These are phyloP conservation scores for Psammodynastes pulverulentus DNA, from an alignment of 2,113 vertebrate genomes.

Conservation along the genomic window DNA sequence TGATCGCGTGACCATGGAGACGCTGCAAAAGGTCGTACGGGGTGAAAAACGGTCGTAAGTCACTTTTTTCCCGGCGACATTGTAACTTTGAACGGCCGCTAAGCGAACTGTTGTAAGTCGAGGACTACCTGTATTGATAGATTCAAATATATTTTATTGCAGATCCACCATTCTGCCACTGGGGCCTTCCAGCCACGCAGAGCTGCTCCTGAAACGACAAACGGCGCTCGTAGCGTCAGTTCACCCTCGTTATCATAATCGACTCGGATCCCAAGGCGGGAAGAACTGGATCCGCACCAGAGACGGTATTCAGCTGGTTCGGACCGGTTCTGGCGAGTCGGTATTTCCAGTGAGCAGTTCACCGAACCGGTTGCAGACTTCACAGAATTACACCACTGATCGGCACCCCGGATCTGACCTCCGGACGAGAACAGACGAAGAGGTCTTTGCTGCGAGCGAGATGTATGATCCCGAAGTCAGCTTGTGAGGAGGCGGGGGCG, in stretches of 20 bases:
- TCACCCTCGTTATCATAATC: not conserved
- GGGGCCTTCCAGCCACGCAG: not conserved
- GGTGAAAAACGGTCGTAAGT: not conserved
- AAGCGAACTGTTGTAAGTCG: not conserved
- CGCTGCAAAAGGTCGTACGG: too few species aligned
- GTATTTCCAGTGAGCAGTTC: too few species aligned
- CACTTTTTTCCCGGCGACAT: not conserved
- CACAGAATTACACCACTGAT: too few species aligned
- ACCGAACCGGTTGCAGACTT: too few species aligned
- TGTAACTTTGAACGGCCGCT: not conserved
- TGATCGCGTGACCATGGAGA: too few species aligned
- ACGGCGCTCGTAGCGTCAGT: not conserved
- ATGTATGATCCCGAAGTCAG: not conserved
- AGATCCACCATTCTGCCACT: not conserved
- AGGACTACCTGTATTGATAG: not conserved
- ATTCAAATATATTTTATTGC: slow-evolving; percentile 16
- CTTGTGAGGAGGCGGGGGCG: not conserved
- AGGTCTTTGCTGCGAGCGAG: not conserved
- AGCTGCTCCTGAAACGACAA: not conserved
- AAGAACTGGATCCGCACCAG: rapidly evolving
- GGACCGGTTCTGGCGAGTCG: too few species aligned
- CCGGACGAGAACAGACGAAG: too few species aligned
- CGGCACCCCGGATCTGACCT: not conserved
- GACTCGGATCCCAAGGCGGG: not conserved
- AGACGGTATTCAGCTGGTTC: too few species aligned